Base-by-base conservation (phyloP, 1,140 invertebrate genomes). In the Philotrypesis tridentata region DNA sequence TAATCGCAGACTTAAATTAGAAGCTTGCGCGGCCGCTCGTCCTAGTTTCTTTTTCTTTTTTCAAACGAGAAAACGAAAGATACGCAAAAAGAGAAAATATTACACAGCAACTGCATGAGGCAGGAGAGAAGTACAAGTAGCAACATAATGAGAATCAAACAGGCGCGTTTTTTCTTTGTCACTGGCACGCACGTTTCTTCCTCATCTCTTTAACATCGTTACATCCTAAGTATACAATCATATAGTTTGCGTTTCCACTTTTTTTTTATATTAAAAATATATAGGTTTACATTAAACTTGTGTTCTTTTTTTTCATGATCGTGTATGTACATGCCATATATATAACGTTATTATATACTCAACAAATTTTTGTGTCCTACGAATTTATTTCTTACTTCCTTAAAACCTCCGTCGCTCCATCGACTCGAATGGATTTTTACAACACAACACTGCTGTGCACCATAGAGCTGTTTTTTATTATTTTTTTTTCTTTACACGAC, bases 221-320 rank as follows among this genome's bases (percentile, higher is more conserved):
- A 71, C 70, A 72, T 79, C 55, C 78, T 79, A 79, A 60, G 70
- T 79, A 43, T 72, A 79, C 55, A 79, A 79, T 79, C 31, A 79
- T 55, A 55, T 79, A 79, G 70, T 79, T 79, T 72, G 48, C 31
- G 68, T 61, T 55, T 79, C 40, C 65, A 33, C 43, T 73, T 71
- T 29, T 73, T 29, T 73, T 63, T 63, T 67, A 63, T 79, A 80
- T 65, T 80, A 80, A 80, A 80, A 80, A 80, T 80, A 81, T 81
- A 81, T 81, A 75, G 72, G 63, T 25, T 25, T 81, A 81, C 79
- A 70, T 75, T 75, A 27, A 72, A 75, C 21, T 75, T 70, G 79
- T 74, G 79, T 74, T 29, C 61, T 27, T 25, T 25, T 61, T 55
- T 65, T 29, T 60, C 21, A 27, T 63, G 68, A 63, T 67, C 72